Evolutionary conservation across 2,113 vertebrate species (phyloP).

Genomic region (Trichomycterus rosablanca): DNA sequence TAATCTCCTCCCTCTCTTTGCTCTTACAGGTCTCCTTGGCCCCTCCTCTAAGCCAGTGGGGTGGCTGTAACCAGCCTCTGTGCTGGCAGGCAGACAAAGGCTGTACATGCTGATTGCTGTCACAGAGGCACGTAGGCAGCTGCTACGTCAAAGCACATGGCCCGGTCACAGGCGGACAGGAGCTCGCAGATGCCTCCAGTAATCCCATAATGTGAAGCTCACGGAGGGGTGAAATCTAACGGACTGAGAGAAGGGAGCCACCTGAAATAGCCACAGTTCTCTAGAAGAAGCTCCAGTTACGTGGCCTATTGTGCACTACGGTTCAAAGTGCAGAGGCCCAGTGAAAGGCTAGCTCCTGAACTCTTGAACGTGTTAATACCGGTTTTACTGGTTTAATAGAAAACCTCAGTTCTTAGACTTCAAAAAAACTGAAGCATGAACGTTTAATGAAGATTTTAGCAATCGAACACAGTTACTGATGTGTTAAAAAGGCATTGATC

Average conservation of each 20-base stretch:
- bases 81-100: constrained; percentile 81
- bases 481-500: constrained; percentile 15
- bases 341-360: too few relatives aligned
- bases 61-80: constrained; percentile 71
- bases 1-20: constrained; percentile 42
- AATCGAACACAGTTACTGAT: not conserved
- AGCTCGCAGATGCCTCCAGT: constrained; percentile 58
- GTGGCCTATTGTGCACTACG: constrained; percentile 10
- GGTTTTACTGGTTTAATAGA: too few relatives aligned
- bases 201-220: constrained; percentile 58
- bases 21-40: constrained; percentile 33
- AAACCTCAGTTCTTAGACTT: too few relatives aligned
- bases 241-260: constrained; percentile 42
- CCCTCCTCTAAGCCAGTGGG: constrained; percentile 50
- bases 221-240: constrained; percentile 20
- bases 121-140: constrained; percentile 77
- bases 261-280: constrained; percentile 60
- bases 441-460: not conserved
- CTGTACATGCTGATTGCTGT: constrained; percentile 64
- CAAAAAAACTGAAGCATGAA: too few relatives aligned
- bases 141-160: constrained; percentile 62
- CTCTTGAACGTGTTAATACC: too few relatives aligned
- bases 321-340: not conserved
- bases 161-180: constrained; percentile 52
- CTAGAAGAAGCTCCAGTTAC: constrained; percentile 45